phyloP scores from a whole-genome alignment of 2,797 vertebrate genomes.

The Loriculus beryllinus region DNA sequence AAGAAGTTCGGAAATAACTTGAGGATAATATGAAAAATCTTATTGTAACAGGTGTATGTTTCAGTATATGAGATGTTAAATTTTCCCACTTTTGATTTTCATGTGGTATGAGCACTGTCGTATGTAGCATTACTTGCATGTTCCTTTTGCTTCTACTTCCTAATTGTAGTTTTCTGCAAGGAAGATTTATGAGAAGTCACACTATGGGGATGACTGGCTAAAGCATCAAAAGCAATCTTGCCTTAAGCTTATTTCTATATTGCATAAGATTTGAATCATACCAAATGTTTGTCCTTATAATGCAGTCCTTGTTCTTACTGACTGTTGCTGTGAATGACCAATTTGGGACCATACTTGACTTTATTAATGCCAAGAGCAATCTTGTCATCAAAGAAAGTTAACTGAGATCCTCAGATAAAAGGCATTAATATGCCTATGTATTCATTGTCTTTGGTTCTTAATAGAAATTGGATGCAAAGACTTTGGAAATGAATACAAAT shows the following conservation, averaged over 20 bases:
- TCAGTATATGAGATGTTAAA: background rate
- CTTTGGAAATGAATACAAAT: background rate
- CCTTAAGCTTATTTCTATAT: constrained; percentile 35
- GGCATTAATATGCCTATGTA: background rate
- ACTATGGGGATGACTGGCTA: constrained; percentile 3
- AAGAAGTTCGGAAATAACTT: background rate
- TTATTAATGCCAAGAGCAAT: background rate
- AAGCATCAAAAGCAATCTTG: constrained; percentile 24
- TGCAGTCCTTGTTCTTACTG: constrained; percentile 7
- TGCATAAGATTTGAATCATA: constrained; percentile 34
- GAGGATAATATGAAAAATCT: background rate
- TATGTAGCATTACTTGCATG: background rate
- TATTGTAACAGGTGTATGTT: background rate
- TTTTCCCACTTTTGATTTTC: background rate
- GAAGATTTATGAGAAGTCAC: constrained; percentile 7
- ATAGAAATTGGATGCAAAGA: background rate
- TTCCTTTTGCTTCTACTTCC: background rate
- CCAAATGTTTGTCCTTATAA: constrained; percentile 26
- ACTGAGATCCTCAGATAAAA: background rate
- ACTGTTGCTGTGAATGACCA: background rate
- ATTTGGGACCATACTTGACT: background rate
- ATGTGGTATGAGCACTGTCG: fast-evolving
- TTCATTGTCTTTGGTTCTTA: background rate
- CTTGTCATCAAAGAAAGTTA: background rate
- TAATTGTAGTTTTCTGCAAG: background rate